A percentile compares a stretch with the other conserved stretches of the same genome.
These are phyloP conservation scores for Calidris pygmaea DNA, from an alignment of 2,113 vertebrate species.

Conservation along the genomic window DNA sequence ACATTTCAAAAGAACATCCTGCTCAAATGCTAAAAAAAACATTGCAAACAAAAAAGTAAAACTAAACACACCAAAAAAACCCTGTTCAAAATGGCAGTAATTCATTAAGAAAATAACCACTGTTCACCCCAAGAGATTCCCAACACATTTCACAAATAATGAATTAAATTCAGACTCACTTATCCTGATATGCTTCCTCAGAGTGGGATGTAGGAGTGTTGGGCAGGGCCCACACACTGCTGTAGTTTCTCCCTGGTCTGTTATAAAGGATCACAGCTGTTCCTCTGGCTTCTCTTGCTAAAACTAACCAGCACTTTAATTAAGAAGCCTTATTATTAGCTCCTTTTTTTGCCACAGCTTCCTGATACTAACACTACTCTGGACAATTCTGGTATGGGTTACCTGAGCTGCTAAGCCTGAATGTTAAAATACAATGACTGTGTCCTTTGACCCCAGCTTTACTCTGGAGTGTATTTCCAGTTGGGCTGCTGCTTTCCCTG, in stretches of 20 bases:
- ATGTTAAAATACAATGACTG: background rate
- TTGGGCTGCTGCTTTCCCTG: background rate
- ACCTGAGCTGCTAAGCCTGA: background rate
- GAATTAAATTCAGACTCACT: background rate
- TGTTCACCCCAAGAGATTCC: background rate
- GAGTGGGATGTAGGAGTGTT: background rate
- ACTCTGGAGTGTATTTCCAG: background rate
- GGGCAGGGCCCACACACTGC: background rate
- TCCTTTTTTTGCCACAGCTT: background rate
- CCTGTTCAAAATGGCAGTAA: background rate
- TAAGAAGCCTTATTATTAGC: background rate
- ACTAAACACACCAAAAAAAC: background rate
- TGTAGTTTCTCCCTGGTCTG: background rate
- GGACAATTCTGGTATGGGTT: background rate
- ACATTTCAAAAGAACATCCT: background rate
- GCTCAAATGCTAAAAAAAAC: background rate
- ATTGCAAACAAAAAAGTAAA: slow-evolving; percentile 25
- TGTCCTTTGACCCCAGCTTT: background rate
- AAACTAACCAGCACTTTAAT: background rate
- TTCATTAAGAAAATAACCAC: background rate
- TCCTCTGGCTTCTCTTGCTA: background rate
- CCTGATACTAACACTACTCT: background rate
- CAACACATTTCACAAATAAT: background rate
- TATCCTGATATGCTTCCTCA: background rate
- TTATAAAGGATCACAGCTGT: background rate